Base-by-base conservation (phyloP, 2,797 vertebrate genomes). In the Sandelia bainsii region DNA sequence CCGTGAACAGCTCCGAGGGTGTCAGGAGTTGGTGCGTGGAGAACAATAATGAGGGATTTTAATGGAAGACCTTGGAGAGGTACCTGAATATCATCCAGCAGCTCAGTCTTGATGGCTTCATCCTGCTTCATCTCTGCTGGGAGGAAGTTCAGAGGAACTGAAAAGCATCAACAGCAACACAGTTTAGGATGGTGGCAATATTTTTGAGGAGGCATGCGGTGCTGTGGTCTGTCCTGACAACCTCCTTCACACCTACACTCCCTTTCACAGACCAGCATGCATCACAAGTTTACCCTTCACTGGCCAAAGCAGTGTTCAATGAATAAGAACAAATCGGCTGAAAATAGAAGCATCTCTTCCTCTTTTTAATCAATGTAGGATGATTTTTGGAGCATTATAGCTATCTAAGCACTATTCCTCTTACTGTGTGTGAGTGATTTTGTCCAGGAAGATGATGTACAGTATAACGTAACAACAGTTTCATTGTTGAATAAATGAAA, bases 21-120 rank as follows among this genome's bases (percentile, higher is more conserved):
- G 45, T 17, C 6, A 0, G 39, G 6, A 23, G 67, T 69, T 59
- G 65, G 56, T n/a, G 72, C 45, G 3, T 0, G 5, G 22, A 25
- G 25, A 9, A 54, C n/a, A 58, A 72, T 54, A 73, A 62, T 8
- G 27, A 58, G 4, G 29, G 2, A 25, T 57, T 80, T 60, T 37
- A 56, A 66, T 57, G 20, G 16, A 23, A 61, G 62, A 54, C 79
- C 61, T 75, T 74, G 79, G 13, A 25, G 2, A 13, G 17, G 40
- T 92, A 94, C 94, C 94, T 93, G 91, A 69, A 90, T 89, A 62
- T 93, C 90, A 59, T 92, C 90, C 48, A 81, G 71, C 50, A 88
- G 72, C 69, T 92, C 79, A 16, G 40, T 73, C n/a, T 60, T 68
- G 25, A 69, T 16, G 27, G 20, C 51, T 37, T 72, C 66, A 1